Base-by-base conservation (phyloP, 37 sponge, comb jelly and placozoan species). In the Chondrilla cf. caribensis region DNA sequence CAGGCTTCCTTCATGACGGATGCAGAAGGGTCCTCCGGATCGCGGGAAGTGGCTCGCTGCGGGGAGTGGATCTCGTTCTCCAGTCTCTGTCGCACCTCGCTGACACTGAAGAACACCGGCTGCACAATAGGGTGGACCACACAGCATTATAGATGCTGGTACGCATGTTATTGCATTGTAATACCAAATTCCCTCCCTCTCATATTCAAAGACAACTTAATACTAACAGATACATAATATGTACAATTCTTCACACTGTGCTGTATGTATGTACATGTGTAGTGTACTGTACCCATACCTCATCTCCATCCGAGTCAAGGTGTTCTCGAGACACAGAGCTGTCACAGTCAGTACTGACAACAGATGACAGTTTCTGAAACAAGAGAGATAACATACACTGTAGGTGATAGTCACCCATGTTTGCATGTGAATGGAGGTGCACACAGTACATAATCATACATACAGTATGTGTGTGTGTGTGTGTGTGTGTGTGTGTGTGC, bases 1-100 rank as follows among this genome's bases (percentile, higher is more conserved):
- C 94, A 95, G 17, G 88, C 94, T 77, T 98, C 98, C 59, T 95
- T 93, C 90, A 98, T 91, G 32, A 88, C 82, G 6, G 89, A 82
- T 17, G 94, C 96, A 76, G 94, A 93, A 17, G 94, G 94, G 58
- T 94, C 95, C 37, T 91, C 87, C 22, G 92, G 92, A 58, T 94
- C 93, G 37, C 95, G 79, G 1, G 60, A 67, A n/a, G 86, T 86
- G 17, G 66, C 84, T 57, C 79, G 83, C 73, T 77, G 82, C 1
- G 95, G 84, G 15, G 40, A 77, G 25, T 31, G 37, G n/a, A 36
- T 58, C 21, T 85, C 86, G 29, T 88, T 68, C 33, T 44, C 28
- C 44, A 94, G 51, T 62, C 95, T 60, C 58, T 58, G 86, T 60
- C 93, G 58, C 5, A 94, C 90, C 37, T 94, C 95, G 2, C 89